Percentiles rank a stretch among this genome's conserved stretches.
Conservation (phyloP, 2,113 vertebrate species). For the Oophaga pumilio region DNA sequence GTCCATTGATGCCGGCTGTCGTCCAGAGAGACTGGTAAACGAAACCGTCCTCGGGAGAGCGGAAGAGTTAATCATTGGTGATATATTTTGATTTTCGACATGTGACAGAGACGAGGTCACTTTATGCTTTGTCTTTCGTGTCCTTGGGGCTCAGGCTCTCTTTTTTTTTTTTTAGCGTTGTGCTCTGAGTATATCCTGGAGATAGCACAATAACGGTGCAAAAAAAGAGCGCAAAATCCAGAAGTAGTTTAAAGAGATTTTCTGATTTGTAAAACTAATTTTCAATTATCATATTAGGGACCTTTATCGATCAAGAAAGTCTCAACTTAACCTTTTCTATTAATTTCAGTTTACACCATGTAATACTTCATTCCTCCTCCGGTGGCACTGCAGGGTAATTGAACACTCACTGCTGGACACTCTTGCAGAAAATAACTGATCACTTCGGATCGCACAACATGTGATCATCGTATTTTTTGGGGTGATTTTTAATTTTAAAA, state of each 20-base stretch:
- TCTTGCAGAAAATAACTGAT: too few species aligned
- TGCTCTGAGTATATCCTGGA: background rate
- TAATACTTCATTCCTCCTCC: background rate
- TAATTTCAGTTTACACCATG: background rate
- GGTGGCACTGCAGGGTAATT: background rate
- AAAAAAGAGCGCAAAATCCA: too few species aligned
- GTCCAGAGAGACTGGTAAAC: constrained; percentile 5
- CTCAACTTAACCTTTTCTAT: background rate
- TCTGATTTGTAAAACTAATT: too few species aligned
- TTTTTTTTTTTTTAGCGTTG: background rate
- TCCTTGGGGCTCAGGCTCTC: background rate
- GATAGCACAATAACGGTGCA: background rate
- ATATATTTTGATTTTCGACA: constrained; percentile 2
- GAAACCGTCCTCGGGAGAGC: background rate
- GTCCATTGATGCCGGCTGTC: background rate
- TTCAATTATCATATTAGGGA: background rate
- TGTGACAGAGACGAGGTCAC: constrained; percentile 5
- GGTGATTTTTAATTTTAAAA: too few species aligned
- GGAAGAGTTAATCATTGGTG: constrained; percentile 18
- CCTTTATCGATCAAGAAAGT: rapidly evolving
- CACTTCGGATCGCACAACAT: too few species aligned
- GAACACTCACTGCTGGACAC: background rate
- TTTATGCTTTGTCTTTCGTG: background rate
- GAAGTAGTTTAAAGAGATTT: too few species aligned
- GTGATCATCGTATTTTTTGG: too few species aligned